Conservation (phyloP, 2,113 vertebrate species). For the Podarcis muralis region DNA sequence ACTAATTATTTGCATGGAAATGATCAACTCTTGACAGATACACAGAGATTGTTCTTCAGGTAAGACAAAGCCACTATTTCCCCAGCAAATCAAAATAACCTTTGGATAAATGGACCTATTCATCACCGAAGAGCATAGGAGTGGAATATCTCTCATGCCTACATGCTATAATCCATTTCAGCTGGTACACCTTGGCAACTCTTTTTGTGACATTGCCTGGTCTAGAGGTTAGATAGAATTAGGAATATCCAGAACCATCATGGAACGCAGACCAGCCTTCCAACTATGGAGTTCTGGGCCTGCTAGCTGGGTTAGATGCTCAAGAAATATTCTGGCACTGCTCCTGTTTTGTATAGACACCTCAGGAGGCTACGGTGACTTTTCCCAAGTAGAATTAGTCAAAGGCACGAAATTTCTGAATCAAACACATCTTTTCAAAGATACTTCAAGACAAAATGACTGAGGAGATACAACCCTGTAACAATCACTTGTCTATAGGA, state of each 20-base stretch:
- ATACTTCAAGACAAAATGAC: background rate
- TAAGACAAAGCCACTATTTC: background rate
- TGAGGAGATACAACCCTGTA: background rate
- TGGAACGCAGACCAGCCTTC: background rate
- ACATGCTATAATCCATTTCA: background rate
- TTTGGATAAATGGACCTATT: background rate
- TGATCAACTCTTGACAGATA: background rate
- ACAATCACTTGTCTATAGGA: background rate
- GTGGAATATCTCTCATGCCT: background rate
- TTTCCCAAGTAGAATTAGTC: background rate
- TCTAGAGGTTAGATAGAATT: background rate
- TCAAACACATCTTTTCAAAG: background rate
- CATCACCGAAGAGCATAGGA: background rate
- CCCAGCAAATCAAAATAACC: background rate
- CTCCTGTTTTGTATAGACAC: background rate
- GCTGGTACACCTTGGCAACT: background rate
- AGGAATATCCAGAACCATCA: background rate
- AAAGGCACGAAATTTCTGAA: background rate
- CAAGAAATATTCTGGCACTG: background rate
- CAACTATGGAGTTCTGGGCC: background rate
- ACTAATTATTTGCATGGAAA: background rate
- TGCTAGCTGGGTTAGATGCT: background rate
- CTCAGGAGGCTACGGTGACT: background rate
- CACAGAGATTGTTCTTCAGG: background rate
- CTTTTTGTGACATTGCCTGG: too few relatives aligned